A percentile compares a stretch with the other conserved stretches of the same genome.
These are phyloP conservation scores for Drosophila lini DNA, from an alignment of 1,140 invertebrate species.

Conservation along the genomic window DNA sequence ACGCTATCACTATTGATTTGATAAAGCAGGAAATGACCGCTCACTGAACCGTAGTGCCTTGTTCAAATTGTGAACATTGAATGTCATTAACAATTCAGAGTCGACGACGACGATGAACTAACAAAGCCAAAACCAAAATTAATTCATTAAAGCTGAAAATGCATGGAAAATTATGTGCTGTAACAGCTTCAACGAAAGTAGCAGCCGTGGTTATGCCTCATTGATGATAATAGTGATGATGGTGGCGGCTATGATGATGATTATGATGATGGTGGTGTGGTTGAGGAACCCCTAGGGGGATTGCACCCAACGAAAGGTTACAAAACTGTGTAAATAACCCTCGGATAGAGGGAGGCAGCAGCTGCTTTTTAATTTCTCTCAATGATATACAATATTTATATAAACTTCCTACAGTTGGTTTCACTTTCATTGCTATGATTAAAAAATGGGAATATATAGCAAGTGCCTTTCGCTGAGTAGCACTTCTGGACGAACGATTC, in stretches of 20 bases:
- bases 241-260: slow-evolving; percentile 5
- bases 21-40: slow-evolving; percentile 46
- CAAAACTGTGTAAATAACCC: slow-evolving; percentile 32
- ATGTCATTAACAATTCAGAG: slow-evolving; percentile 39
- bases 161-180: slow-evolving; percentile 44
- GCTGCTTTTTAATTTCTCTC: slow-evolving; percentile 9
- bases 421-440: slow-evolving; percentile 9
- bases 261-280: slow-evolving; percentile 10
- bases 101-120: not conserved
- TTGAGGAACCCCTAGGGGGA: slow-evolving; percentile 5
- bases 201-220: slow-evolving; percentile 57
- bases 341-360: not conserved
- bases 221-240: slow-evolving; percentile 41
- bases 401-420: slow-evolving; percentile 34
- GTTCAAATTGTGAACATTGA: slow-evolving; percentile 17
- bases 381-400: slow-evolving; percentile 4
- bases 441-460: not conserved
- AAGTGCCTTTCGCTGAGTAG: slow-evolving; percentile 9
- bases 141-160: slow-evolving; percentile 58
- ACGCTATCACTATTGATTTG: slow-evolving; percentile 8
- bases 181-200: slow-evolving; percentile 40
- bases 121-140: slow-evolving; percentile 14
- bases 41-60: slow-evolving; percentile 12
- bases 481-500: not conserved
- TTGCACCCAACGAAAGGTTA: slow-evolving; percentile 47